Percentiles rank a stretch among this genome's conserved stretches.
These are phyloP conservation scores for Escarpia spicata DNA, from an alignment of 2,888 invertebrate species.

Conservation along the genomic window DNA sequence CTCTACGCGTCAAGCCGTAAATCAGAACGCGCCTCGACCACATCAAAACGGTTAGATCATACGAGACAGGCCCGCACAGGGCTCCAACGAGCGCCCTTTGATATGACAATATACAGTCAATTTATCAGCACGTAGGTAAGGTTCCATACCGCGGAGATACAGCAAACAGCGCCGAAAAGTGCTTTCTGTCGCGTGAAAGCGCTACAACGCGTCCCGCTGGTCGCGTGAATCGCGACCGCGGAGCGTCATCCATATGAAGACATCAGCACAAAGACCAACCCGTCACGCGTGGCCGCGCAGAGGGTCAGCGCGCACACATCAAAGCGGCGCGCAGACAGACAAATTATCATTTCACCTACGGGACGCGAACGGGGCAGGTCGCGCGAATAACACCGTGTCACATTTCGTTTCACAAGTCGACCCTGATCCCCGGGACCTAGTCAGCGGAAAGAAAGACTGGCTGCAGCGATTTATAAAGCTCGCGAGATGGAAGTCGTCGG, in stretches of 20 bases:
- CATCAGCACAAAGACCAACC: background rate
- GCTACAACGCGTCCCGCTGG: constrained; percentile 12
- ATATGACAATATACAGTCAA: constrained; percentile 6
- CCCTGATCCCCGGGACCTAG: background rate
- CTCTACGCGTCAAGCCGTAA: background rate
- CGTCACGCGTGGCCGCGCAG: constrained; percentile 4
- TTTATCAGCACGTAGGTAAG: background rate
- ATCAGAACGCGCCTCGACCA: background rate
- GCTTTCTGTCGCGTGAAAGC: constrained; percentile 12
- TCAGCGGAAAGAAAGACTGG: background rate
- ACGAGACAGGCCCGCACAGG: background rate
- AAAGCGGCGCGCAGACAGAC: background rate
- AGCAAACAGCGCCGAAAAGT: constrained; percentile 1
- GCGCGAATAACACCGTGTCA: constrained; percentile 4
- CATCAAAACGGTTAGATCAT: constrained; percentile 9
- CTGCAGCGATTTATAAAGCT: background rate
- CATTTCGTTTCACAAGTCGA: constrained; percentile 9
- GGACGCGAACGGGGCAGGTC: background rate
- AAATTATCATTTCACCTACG: constrained; percentile 13
- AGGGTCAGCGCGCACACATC: background rate
- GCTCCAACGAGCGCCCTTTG: background rate
- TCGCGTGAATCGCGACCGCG: background rate
- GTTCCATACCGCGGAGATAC: background rate
- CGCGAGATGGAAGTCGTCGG: background rate
- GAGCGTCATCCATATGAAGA: background rate